Percentiles rank a stretch among this genome's conserved stretches.
Evolutionary conservation across 2,113 vertebrate species (phyloP).

Genomic region (Takifugu bimaculatus): DNA sequence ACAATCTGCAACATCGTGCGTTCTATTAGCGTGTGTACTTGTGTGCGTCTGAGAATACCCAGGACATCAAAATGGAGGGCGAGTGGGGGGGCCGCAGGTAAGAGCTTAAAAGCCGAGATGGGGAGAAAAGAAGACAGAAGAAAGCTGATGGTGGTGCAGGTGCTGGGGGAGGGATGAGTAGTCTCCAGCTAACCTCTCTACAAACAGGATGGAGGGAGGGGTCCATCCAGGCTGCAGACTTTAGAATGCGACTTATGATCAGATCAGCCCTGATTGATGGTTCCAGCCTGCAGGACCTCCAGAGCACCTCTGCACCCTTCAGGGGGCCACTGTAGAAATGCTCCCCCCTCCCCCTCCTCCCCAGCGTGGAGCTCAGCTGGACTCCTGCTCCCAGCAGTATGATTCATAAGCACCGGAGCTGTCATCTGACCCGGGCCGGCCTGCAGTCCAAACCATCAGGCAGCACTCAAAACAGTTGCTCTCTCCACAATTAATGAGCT

Average conservation of each 20-base stretch:
- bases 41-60: constrained; percentile 3
- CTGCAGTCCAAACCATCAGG: constrained; percentile 64
- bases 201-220: constrained; percentile 24
- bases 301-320: constrained; percentile 44
- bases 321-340: constrained; percentile 45
- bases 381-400: constrained; percentile 57
- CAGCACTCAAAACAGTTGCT: constrained; percentile 67
- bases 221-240: constrained; percentile 34
- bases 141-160: constrained; percentile 21
- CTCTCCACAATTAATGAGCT: constrained; percentile 67
- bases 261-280: constrained; percentile 66
- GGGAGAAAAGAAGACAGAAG: constrained; percentile 6
- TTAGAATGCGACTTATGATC: constrained; percentile 39
- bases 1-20: constrained; percentile 24
- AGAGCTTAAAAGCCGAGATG: constrained; percentile 5
- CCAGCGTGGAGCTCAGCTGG: constrained; percentile 38
- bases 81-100: constrained; percentile 11
- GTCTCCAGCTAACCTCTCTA: constrained; percentile 15
- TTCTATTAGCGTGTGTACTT: constrained; percentile 11
- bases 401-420: constrained; percentile 65
- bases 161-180: constrained; percentile 19
- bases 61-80: constrained; percentile 37
- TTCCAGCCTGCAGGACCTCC: constrained; percentile 51
- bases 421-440: constrained; percentile 53
- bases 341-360: constrained; percentile 15